Base-by-base conservation (phyloP, 37 sponge, comb jelly and placozoan species). In the Lycopodina hypogea region DNA sequence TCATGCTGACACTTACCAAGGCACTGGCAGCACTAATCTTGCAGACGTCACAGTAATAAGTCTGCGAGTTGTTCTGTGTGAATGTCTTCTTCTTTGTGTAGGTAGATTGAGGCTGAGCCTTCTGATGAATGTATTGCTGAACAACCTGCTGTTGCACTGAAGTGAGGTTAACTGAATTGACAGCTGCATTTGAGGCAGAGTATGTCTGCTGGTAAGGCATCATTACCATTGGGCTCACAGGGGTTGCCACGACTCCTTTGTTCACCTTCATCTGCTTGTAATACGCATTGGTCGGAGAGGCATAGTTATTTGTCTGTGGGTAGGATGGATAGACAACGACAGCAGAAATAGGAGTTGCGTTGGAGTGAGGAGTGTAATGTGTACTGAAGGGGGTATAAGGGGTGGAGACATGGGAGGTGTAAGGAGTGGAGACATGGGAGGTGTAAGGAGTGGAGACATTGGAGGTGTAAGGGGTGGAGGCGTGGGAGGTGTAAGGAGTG, bases 31-130 rank as follows among this genome's bases (percentile, higher is more conserved):
- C 88, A 36, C 83, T 86, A 23, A 96, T 80, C 60, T 89, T 93
- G 79, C 97, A 96, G 21, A 88, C 68, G 17, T 89, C 91, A 90
- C 97, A 93, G 56, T 85, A 93, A 71, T 84, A 87, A 6, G 36
- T 36, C 39, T 60, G 65, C 4, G 53, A 57, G 1, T 82, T 60
- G 22, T 50, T 38, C 15, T 68, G 77, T 19, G 69, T 60, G 52
- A 65, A 75, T 7, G 40, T 38, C 69, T 37, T 57, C 77, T 72
- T 78, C 42, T 72, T 78, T 1, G 2, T 28, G 35, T 38, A 65
- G 19, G 22, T 41, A 15, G 9, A 6, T 17, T 34, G 42, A 14
- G 33, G 41, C 1, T 36, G n/a, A 9, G 59, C 42, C 56, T 78
- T 71, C 26, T 76, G 71, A 17, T 63, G 22, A 22, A 81, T 64